These are phyloP conservation scores for Stylophora pistillata DNA, from an alignment of 64 coral and sea anemone genomes.

Conservation along the genomic window DNA sequence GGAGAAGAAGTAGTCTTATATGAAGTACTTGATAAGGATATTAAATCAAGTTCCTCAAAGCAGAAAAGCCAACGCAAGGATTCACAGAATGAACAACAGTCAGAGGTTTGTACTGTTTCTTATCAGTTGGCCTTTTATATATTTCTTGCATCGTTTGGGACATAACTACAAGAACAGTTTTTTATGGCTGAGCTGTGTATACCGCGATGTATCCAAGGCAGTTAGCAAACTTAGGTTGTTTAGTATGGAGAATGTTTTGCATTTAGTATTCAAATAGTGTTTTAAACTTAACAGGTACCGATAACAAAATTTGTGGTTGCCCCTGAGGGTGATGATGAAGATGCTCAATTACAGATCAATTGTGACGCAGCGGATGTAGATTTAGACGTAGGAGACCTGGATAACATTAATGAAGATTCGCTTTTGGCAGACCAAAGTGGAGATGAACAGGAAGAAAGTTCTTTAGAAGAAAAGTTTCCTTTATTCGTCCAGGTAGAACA, in stretches of 20 bases:
- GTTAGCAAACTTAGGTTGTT: no score
- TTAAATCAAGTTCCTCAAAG: constrained; percentile 19
- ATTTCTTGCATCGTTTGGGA: no score
- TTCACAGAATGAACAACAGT: constrained; percentile 6
- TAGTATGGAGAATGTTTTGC: not conserved
- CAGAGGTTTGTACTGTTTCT: constrained; percentile 32
- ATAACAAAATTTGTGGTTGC: constrained; percentile 86
- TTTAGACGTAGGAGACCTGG: constrained; percentile 10
- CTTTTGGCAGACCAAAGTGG: constrained; percentile 34
- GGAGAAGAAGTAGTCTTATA: constrained; percentile 83
- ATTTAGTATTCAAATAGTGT: not conserved
- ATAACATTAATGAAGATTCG: constrained; percentile 29
- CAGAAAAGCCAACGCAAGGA: constrained; percentile 34
- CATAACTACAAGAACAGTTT: no score
- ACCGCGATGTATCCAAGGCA: no score
- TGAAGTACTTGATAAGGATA: constrained; percentile 81
- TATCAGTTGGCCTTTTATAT: not conserved
- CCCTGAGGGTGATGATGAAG: constrained; percentile 42
- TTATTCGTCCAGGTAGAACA: not conserved
- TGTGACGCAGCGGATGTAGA: constrained; percentile 30
- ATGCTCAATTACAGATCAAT: constrained; percentile 29
- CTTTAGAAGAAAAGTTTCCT: constrained; percentile 17
- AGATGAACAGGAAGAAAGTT: constrained; percentile 1
- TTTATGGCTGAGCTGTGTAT: no score
- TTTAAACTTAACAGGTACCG: constrained; percentile 42